phyloP scores from a whole-genome alignment of 1,140 invertebrate species.

The Sinella curviseta region DNA sequence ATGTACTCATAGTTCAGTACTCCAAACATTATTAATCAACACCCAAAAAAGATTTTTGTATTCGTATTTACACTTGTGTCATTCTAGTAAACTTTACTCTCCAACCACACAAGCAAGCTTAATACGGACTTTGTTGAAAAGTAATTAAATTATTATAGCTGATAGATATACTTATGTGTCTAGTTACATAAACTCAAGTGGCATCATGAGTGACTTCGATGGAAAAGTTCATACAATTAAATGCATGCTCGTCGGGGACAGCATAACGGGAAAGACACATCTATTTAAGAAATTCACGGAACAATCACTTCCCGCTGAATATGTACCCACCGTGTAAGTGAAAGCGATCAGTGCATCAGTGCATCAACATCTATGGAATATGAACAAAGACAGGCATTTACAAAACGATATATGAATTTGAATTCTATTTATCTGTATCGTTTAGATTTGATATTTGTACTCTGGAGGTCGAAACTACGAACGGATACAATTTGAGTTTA shows the following conservation, averaged over 20 bases:
- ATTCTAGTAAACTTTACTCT: too few species aligned
- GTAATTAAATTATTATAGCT: too few species aligned
- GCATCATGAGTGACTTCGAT: not conserved
- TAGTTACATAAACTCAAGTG: not conserved
- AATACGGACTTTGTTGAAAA: too few species aligned
- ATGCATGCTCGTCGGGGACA: constrained; percentile 22
- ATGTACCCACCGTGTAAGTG: constrained; percentile 16
- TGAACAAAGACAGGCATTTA: not conserved
- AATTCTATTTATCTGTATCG: not conserved
- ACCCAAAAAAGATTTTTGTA: too few species aligned
- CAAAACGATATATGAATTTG: not conserved
- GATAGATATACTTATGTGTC: not conserved
- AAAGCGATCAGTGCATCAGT: not conserved
- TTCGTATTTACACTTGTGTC: too few species aligned
- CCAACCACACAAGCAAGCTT: too few species aligned
- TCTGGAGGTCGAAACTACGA: not conserved
- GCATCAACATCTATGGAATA: too few species aligned
- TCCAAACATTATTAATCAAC: too few species aligned
- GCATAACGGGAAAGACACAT: not conserved
- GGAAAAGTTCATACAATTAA: constrained; percentile 9
- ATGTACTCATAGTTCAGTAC: too few species aligned
- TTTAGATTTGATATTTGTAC: not conserved
- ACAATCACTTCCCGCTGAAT: not conserved
- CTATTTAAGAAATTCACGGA: not conserved
- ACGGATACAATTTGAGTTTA: not conserved